These are phyloP conservation scores for Papilio xuthus DNA, from an alignment of 1,140 invertebrate species.

Conservation along the genomic window DNA sequence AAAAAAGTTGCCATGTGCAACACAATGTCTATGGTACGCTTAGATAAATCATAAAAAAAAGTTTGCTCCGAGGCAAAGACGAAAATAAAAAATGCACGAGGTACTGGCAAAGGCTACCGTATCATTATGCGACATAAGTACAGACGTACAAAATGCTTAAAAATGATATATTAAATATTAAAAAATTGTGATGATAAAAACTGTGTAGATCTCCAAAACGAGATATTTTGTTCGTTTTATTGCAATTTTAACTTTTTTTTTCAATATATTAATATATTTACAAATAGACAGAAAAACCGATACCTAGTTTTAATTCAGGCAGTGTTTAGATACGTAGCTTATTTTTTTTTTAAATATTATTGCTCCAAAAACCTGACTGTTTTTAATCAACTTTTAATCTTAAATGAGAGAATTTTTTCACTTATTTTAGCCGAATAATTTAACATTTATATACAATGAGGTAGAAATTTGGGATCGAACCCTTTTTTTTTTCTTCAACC, in stretches of 20 bases:
- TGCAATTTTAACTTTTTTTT: conserved; percentile 38
- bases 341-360: conserved; percentile 59
- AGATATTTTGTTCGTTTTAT: conserved; percentile 31
- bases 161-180: conserved; percentile 48
- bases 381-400: conserved; percentile 49
- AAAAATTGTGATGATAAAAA: conserved; percentile 52
- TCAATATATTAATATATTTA: conserved; percentile 39
- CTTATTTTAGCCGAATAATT: conserved; percentile 75
- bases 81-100: conserved; percentile 69
- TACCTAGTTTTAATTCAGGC: conserved; percentile 59
- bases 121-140: conserved; percentile 34
- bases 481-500: conserved; percentile 69
- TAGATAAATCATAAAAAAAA: neutral
- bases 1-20: conserved; percentile 33
- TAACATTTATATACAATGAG: conserved; percentile 76
- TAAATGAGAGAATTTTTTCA: conserved; percentile 55
- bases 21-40: conserved; percentile 11
- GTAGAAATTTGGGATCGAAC: conserved; percentile 69
- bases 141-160: conserved; percentile 41
- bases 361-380: conserved; percentile 64
- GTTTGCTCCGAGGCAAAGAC: conserved; percentile 27
- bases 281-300: conserved; percentile 44
- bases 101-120: conserved; percentile 69
- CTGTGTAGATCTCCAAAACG: conserved; percentile 42
- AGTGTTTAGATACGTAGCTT: conserved; percentile 60